Conservation (phyloP, 2,797 vertebrate genomes). For the Sebastiscus tertius region DNA sequence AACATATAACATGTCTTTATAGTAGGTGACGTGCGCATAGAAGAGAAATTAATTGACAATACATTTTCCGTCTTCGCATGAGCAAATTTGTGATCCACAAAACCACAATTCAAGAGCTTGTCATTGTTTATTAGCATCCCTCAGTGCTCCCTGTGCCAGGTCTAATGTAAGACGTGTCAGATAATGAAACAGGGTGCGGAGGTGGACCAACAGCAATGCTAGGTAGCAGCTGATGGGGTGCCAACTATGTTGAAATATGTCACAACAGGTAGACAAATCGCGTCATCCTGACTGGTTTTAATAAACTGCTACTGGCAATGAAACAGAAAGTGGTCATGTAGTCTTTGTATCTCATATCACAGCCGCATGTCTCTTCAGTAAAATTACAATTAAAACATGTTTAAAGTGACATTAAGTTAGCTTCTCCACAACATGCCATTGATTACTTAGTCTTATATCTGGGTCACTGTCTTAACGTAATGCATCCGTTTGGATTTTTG, state of each 20-base stretch:
- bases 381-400: background rate
- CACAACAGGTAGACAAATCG: constrained; percentile 21
- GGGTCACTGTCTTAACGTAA: background rate
- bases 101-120: constrained; percentile 13
- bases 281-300: constrained; percentile 17
- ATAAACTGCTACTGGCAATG: constrained; percentile 3
- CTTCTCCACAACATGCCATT: background rate
- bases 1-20: background rate
- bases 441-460: background rate
- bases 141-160: background rate
- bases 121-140: constrained; percentile 3
- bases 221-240: constrained; percentile 2
- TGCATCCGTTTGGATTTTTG: background rate
- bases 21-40: background rate
- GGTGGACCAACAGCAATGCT: background rate
- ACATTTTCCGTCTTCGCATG: background rate
- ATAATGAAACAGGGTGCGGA: constrained; percentile 27
- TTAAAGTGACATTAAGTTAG: background rate
- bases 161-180: background rate
- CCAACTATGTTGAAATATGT: constrained; percentile 32
- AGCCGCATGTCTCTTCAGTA: background rate
- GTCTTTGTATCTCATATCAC: background rate
- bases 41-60: background rate
- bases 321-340: background rate
- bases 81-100: constrained; percentile 5